These are phyloP conservation scores for Endotricha flammealis DNA, from an alignment of 2,888 invertebrate species.

Conservation along the genomic window DNA sequence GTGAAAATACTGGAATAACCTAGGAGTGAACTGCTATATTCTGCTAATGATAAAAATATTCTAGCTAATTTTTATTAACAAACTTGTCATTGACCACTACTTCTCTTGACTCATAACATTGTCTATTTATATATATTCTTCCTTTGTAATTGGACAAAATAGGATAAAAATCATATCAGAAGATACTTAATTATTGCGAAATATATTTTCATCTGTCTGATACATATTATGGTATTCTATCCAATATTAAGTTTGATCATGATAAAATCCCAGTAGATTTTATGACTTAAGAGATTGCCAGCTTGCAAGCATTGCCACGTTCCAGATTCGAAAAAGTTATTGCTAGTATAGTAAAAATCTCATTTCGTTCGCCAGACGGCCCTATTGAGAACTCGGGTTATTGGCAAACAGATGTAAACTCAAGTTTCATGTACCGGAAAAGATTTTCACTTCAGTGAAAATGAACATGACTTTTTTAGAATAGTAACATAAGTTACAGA, in stretches of 20 bases:
- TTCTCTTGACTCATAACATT: no score
- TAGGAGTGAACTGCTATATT: no score
- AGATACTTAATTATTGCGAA: not conserved
- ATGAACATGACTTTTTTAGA: no score
- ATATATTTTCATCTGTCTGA: no score
- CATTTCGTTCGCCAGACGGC: constrained; percentile 37
- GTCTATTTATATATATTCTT: no score
- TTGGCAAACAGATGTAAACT: constrained; percentile 45
- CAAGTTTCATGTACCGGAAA: constrained; percentile 33
- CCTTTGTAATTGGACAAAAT: no score
- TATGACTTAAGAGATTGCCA: constrained; percentile 1
- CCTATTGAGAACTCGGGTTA: constrained; percentile 45
- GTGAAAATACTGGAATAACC: no score
- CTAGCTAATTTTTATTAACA: no score
- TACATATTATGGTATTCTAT: no score
- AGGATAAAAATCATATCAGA: constrained; percentile 5
- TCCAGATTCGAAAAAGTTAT: constrained; percentile 42
- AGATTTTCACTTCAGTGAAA: constrained; percentile 25
- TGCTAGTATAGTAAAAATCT: constrained; percentile 48
- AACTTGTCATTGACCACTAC: no score
- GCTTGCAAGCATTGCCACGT: constrained; percentile 20
- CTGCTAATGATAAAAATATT: no score
- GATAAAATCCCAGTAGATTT: not conserved
- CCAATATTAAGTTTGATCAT: not conserved
- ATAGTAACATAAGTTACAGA: no score